These are phyloP conservation scores for Syngnathus rostellatus DNA, from an alignment of 2,797 vertebrate species.

Conservation along the genomic window DNA sequence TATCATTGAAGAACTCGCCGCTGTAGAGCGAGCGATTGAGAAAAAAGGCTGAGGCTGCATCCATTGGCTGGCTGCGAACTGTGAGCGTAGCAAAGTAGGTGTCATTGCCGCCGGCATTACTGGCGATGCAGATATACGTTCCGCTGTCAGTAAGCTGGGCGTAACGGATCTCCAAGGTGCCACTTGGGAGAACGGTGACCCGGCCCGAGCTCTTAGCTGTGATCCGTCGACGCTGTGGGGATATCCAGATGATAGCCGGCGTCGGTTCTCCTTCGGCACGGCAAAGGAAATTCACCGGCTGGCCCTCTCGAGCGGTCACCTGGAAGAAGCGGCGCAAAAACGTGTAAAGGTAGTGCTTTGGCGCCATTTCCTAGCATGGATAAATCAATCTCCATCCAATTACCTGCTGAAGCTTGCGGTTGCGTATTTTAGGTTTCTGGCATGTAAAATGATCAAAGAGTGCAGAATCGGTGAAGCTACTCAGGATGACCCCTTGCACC, in stretches of 20 bases:
- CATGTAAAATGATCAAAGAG: slow-evolving; percentile 96
- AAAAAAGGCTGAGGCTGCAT: slow-evolving; percentile 69
- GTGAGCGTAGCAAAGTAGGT: slow-evolving; percentile 92
- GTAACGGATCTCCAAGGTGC: slow-evolving; percentile 87
- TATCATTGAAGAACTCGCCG: slow-evolving; percentile 80
- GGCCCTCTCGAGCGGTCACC: slow-evolving; percentile 77
- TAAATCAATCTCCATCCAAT: background rate
- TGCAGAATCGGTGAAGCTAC: slow-evolving; percentile 82
- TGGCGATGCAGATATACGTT: slow-evolving; percentile 97
- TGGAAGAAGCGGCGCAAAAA: slow-evolving; percentile 15
- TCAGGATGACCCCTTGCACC: slow-evolving; percentile 84
- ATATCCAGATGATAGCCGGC: slow-evolving; percentile 89
- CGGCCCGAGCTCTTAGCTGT: slow-evolving; percentile 76
- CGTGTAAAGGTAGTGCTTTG: no score
- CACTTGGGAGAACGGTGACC: slow-evolving; percentile 77
- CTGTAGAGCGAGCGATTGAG: slow-evolving; percentile 79
- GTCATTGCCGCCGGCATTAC: slow-evolving; percentile 94
- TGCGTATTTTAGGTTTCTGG: slow-evolving; percentile 91
- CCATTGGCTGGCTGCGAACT: slow-evolving; percentile 69
- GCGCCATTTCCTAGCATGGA: no score
- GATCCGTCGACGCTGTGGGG: slow-evolving; percentile 83
- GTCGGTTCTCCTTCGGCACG: slow-evolving; percentile 87
- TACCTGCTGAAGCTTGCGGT: slow-evolving; percentile 86
- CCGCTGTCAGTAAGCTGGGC: slow-evolving; percentile 88
- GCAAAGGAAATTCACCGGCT: slow-evolving; percentile 84